Evolutionary conservation across 2,888 invertebrate genomes (phyloP).

Genomic region (Dusona sp.): DNA sequence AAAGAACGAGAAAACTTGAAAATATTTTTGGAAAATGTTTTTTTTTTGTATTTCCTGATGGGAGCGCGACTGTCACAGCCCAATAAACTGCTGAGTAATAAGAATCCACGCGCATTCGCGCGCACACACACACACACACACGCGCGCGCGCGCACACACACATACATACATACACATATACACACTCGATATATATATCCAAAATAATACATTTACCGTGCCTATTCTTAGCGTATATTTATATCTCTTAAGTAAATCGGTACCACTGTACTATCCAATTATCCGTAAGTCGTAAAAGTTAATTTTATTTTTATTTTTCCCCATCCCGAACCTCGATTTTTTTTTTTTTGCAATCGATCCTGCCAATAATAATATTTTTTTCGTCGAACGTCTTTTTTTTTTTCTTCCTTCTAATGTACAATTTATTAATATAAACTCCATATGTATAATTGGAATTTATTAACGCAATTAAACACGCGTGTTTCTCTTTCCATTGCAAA

Average conservation of each 20-base stretch:
- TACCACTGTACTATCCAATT: slow-evolving; percentile 71
- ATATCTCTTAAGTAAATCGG: slow-evolving; percentile 76
- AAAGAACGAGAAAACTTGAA: slow-evolving; percentile 44
- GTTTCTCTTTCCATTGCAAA: slow-evolving; percentile 58
- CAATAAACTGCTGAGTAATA: slow-evolving; percentile 77
- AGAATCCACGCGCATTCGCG: too few species aligned
- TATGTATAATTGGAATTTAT: slow-evolving; percentile 50
- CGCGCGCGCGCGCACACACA: too few species aligned
- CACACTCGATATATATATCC: slow-evolving; percentile 47
- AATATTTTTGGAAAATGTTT: slow-evolving; percentile 56
- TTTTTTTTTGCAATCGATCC: slow-evolving; percentile 23
- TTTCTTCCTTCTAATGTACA: slow-evolving; percentile 51
- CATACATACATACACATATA: too few species aligned
- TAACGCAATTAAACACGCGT: slow-evolving; percentile 48
- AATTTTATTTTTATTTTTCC: slow-evolving; percentile 29
- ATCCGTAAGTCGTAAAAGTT: slow-evolving; percentile 59
- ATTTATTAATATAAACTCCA: slow-evolving; percentile 59
- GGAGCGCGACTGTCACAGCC: slow-evolving; percentile 80
- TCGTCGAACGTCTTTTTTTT: slow-evolving; percentile 48
- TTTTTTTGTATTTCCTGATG: slow-evolving; percentile 81
- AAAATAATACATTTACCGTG: slow-evolving; percentile 81
- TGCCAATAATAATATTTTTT: slow-evolving; percentile 41
- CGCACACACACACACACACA: slow-evolving; percentile 54
- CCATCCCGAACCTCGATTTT: not conserved
- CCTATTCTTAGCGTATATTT: slow-evolving; percentile 81